phyloP scores from a whole-genome alignment of 1,140 invertebrate species.

The Heliconius himera region DNA sequence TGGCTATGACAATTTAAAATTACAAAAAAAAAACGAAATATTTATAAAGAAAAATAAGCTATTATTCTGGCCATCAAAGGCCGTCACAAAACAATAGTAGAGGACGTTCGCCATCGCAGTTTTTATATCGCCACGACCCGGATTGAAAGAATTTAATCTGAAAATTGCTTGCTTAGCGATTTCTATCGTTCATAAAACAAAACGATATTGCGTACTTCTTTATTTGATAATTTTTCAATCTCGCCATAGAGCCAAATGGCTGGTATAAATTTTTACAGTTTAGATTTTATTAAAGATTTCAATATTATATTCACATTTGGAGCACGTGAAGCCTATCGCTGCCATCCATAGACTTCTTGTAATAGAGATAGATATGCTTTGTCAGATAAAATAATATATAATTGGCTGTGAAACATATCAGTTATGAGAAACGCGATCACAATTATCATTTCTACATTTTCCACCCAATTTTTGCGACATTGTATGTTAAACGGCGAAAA shows the following conservation, averaged over 20 bases:
- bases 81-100: conserved; percentile 9
- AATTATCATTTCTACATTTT: no score
- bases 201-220: conserved; percentile 51
- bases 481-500: no score
- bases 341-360: background rate
- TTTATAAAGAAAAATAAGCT: no score
- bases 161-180: conserved; percentile 72
- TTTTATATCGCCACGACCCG: conserved; percentile 51
- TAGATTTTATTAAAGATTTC: background rate
- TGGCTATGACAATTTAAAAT: no score
- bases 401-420: no score
- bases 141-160: conserved; percentile 70
- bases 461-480: no score
- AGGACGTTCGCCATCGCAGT: conserved; percentile 23
- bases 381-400: no score
- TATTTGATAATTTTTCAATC: conserved; percentile 42
- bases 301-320: background rate
- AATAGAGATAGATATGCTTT: background rate
- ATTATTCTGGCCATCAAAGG: background rate
- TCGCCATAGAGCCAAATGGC: background rate
- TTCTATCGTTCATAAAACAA: conserved; percentile 62
- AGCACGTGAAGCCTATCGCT: background rate
- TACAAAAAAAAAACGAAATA: no score
- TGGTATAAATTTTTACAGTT: conserved; percentile 20
- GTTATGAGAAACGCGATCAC: no score